Percentiles rank a stretch among this genome's conserved stretches.
Conservation (phyloP, 2,888 invertebrate genomes). For the Tyria jacobaeae region DNA sequence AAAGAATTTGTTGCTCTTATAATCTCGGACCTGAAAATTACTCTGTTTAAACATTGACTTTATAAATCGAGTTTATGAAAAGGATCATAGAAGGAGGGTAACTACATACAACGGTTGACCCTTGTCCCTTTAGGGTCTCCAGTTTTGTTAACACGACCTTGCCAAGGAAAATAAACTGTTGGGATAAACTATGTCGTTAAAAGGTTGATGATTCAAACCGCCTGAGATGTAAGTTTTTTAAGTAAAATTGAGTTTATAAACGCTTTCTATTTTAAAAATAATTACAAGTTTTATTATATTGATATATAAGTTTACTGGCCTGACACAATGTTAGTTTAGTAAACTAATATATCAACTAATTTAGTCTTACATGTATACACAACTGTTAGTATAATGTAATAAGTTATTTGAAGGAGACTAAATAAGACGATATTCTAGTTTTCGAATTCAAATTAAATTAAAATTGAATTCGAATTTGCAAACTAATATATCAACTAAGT, state of each 20-base stretch:
- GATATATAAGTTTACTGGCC: too few relatives aligned
- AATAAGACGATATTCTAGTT: too few relatives aligned
- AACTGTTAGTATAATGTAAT: too few relatives aligned
- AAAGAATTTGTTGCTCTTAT: neutral
- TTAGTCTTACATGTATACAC: too few relatives aligned
- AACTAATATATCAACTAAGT: too few relatives aligned
- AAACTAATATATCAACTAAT: too few relatives aligned
- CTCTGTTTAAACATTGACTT: conserved; percentile 15
- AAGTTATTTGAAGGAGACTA: too few relatives aligned
- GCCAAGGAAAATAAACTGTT: conserved; percentile 23
- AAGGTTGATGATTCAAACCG: conserved; percentile 15
- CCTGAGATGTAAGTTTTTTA: conserved; percentile 1
- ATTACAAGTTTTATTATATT: too few relatives aligned
- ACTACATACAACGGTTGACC: conserved; percentile 17
- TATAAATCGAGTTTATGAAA: conserved; percentile 18
- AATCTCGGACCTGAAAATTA: conserved; percentile 8
- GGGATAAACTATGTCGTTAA: conserved; percentile 20
- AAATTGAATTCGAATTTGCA: too few relatives aligned
- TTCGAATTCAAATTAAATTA: too few relatives aligned
- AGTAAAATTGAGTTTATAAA: neutral
- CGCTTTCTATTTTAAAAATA: too few relatives aligned
- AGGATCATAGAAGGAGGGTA: conserved; percentile 10
- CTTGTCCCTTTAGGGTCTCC: conserved; percentile 15
- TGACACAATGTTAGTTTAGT: too few relatives aligned
- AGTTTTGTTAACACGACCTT: conserved; percentile 21